These are phyloP conservation scores for Cephus pulcher DNA, from an alignment of 2,888 invertebrate genomes.

Conservation along the genomic window DNA sequence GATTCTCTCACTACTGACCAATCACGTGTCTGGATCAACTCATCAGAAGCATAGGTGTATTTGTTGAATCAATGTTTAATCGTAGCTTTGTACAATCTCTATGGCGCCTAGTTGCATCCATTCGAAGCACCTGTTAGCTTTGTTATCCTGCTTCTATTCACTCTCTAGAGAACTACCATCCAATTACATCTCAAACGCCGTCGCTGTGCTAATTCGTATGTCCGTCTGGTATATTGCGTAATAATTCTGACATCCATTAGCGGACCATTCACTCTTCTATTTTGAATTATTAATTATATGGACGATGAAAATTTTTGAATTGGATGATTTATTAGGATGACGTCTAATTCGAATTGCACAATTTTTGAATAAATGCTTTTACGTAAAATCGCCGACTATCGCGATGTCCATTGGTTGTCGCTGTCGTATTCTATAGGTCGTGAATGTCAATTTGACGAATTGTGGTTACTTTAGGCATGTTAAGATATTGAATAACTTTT, in stretches of 20 bases:
- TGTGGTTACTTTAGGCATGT: too few relatives aligned
- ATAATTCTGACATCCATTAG: neutral
- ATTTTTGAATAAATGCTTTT: too few relatives aligned
- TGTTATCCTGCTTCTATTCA: neutral
- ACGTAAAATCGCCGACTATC: too few relatives aligned
- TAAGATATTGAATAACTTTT: too few relatives aligned
- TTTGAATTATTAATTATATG: too few relatives aligned
- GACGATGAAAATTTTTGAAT: too few relatives aligned
- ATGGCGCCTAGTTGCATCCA: neutral
- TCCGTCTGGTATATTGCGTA: neutral
- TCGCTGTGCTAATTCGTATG: neutral
- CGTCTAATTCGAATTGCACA: too few relatives aligned
- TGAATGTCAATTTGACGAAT: too few relatives aligned
- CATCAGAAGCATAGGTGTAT: neutral
- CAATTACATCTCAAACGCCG: neutral
- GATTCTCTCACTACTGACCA: neutral
- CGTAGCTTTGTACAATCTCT: neutral
- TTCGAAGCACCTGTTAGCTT: neutral
- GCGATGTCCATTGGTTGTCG: neutral
- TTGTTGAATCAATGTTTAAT: slow-evolving; percentile 4
- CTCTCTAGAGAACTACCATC: neutral
- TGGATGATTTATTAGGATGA: too few relatives aligned
- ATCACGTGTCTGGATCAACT: neutral
- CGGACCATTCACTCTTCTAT: neutral
- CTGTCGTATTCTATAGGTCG: neutral